These are phyloP conservation scores for Ernsta delagoae DNA, from an alignment of 2,888 invertebrate species.

Conservation along the genomic window DNA sequence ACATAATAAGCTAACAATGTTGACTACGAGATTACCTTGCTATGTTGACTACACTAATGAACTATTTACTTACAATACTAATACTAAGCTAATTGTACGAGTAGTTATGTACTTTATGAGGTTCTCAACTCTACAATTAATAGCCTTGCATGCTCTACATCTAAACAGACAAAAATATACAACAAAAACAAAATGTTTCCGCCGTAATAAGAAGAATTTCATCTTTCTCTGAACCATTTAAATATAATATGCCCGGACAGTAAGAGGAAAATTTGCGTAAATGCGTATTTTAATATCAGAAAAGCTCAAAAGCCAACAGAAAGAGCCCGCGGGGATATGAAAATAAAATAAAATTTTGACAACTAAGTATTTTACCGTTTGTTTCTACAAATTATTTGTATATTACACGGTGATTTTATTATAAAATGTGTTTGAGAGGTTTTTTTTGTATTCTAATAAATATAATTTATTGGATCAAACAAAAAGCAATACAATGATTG, in stretches of 20 bases:
- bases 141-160: neutral
- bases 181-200: neutral
- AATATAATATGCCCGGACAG: neutral
- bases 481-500: neutral
- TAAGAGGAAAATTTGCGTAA: slow-evolving; percentile 10
- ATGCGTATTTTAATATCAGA: slow-evolving; percentile 11
- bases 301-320: slow-evolving; percentile 2
- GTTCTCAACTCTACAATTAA: too few species aligned
- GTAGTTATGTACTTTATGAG: too few species aligned
- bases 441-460: too few species aligned
- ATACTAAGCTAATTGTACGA: too few species aligned
- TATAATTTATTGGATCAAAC: neutral
- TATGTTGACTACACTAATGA: too few species aligned
- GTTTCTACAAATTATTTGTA: neutral
- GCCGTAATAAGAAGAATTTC: neutral
- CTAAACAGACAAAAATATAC: neutral
- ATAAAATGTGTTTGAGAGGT: neutral
- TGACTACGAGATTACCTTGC: too few species aligned
- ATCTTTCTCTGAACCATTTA: neutral
- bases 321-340: neutral
- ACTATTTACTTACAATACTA: too few species aligned
- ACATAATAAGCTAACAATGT: too few species aligned
- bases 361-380: neutral
- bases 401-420: neutral
- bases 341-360: slow-evolving; percentile 1